Conservation (phyloP, 2,113 vertebrate genomes). For the Lophius piscatorius region DNA sequence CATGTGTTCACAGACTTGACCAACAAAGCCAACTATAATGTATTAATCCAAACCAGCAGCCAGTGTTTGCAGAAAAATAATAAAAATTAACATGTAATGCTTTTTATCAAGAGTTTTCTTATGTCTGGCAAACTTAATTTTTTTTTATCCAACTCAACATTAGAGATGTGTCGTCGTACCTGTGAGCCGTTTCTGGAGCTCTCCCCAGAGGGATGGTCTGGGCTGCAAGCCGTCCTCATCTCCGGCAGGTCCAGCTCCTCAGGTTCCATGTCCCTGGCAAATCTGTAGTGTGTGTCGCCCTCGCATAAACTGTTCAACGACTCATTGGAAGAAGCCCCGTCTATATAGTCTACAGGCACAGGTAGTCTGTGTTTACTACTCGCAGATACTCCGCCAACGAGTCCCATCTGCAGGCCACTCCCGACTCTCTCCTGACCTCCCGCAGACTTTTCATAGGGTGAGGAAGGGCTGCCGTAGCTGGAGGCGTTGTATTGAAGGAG, state of each 20-base stretch:
- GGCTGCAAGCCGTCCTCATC: constrained; percentile 45
- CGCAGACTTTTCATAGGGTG: constrained; percentile 4
- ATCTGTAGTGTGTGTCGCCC: constrained; percentile 8
- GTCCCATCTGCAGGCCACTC: constrained; percentile 33
- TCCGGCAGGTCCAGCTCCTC: constrained; percentile 58
- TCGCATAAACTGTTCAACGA: constrained; percentile 24
- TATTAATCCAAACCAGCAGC: neutral
- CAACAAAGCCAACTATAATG: no score
- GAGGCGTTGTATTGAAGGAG: constrained; percentile 2
- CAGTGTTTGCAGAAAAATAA: neutral
- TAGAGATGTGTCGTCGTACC: constrained; percentile 49
- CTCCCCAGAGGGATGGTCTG: constrained; percentile 22
- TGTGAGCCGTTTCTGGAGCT: constrained; percentile 49
- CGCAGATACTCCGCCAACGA: neutral
- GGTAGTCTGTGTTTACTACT: constrained; percentile 42
- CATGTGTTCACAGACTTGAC: neutral
- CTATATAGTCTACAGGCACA: constrained; percentile 26
- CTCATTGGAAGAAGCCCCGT: constrained; percentile 61
- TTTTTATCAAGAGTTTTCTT: neutral
- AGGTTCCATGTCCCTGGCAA: constrained; percentile 39
- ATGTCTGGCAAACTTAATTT: neutral
- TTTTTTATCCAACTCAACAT: neutral
- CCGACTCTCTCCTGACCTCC: neutral
- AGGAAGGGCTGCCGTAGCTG: constrained; percentile 40
- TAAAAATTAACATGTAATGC: no score